Percentiles rank a stretch among this genome's conserved stretches.
These are phyloP conservation scores for human (Homo sapiens) DNA, from an alignment of 2,113 vertebrate species.

Conservation along the genomic window DNA sequence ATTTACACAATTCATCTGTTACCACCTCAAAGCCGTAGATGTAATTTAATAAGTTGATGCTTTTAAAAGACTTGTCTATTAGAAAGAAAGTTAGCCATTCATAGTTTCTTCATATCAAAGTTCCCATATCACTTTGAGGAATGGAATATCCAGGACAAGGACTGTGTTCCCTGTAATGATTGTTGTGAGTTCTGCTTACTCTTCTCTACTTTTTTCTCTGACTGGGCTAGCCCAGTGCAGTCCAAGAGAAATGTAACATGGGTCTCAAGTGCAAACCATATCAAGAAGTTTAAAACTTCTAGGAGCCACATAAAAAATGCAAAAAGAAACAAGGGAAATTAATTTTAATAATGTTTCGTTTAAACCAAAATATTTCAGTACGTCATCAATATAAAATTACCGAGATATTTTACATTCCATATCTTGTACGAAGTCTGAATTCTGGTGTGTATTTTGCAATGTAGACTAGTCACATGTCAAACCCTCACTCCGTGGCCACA, in stretches of 20 bases:
- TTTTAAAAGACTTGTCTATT: background rate
- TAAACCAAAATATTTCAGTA: background rate
- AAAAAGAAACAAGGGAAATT: background rate
- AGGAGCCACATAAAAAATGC: background rate
- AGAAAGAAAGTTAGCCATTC: background rate
- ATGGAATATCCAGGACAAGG: background rate
- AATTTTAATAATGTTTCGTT: background rate
- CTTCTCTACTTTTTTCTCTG: background rate
- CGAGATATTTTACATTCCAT: background rate
- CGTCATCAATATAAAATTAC: background rate
- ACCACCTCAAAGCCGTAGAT: background rate
- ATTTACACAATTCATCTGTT: background rate
- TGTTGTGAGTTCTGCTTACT: background rate
- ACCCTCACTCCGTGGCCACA: rapidly evolving
- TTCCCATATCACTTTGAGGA: background rate
- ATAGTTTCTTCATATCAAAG: background rate
- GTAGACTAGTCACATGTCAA: background rate
- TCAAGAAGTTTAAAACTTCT: background rate
- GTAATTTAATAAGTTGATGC: background rate
- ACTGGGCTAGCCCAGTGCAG: background rate
- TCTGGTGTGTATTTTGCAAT: background rate
- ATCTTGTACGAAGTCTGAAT: background rate
- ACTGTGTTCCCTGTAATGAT: background rate
- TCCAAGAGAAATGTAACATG: background rate
- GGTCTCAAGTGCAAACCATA: background rate